phyloP scores from a whole-genome alignment of 2,888 invertebrate species.

The Scaptodrosophila latifasciaeformis region DNA sequence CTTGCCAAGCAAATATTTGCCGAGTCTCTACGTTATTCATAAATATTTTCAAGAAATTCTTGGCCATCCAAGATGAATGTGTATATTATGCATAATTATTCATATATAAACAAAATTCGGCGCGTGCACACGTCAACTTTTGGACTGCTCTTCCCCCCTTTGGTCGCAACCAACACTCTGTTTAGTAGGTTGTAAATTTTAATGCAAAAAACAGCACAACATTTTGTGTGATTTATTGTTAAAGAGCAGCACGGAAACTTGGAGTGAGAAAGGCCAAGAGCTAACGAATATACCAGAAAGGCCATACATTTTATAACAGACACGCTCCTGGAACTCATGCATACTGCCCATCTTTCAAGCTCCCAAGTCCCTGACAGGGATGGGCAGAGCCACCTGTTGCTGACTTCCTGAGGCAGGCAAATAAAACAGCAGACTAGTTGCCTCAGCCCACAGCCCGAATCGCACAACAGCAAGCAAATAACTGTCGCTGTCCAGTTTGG shows the following conservation, averaged over 20 bases:
- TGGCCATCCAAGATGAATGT: constrained; percentile 34
- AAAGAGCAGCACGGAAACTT: constrained; percentile 42
- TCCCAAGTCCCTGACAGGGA: constrained; percentile 25
- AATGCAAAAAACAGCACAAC: constrained; percentile 37
- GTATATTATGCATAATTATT: constrained; percentile 56
- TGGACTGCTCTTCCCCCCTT: constrained; percentile 6
- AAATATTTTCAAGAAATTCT: constrained; percentile 19
- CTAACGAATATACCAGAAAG: too few species aligned
- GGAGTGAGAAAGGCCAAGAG: too few species aligned
- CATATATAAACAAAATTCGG: constrained; percentile 30
- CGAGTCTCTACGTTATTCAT: not conserved
- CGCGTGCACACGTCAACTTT: constrained; percentile 57
- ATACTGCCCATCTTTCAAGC: constrained; percentile 5
- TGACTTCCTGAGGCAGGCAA: not conserved
- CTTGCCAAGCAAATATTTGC: too few species aligned
- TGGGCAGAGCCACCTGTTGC: constrained; percentile 58
- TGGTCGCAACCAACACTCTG: constrained; percentile 34
- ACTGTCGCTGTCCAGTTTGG: not conserved
- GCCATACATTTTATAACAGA: constrained; percentile 62
- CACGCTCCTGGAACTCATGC: constrained; percentile 29
- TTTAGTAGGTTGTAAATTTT: constrained; percentile 66
- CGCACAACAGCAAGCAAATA: not conserved
- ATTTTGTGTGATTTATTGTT: constrained; percentile 57
- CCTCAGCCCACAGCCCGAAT: not conserved
- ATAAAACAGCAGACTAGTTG: not conserved